Base-by-base conservation (phyloP, 37 sponge, comb jelly and placozoan genomes). In the Halichondria panicea region DNA sequence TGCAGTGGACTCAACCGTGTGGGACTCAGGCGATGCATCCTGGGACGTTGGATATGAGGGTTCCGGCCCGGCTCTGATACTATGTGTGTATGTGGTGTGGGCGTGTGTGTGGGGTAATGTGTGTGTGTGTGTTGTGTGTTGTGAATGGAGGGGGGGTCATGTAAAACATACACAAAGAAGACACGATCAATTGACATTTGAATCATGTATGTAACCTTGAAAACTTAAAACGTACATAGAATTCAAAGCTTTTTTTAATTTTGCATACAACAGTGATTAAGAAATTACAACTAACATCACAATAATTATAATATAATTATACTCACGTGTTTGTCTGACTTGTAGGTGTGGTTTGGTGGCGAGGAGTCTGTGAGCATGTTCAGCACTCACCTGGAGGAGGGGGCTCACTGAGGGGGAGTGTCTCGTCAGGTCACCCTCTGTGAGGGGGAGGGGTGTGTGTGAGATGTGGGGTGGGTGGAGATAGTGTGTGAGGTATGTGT, bases 51-150 rank as follows among this genome's bases (percentile, higher is more conserved):
- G 28, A 66, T 58, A 24, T 48, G 50, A 32, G 65, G 62, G 39
- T 83, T 83, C 38, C 46, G 54, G 55, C 78, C 78, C 6, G 83
- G 83, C 74, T 83, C 83, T 11, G 83, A 83, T 18, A 73, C 83
- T 83, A 69, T 0, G 44, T 68, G 44, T 12, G 35, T 63, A 61
- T 9, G 43, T 40, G 43, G 9, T 18, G 40, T 30, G 24, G 19
- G 63, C 11, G 63, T 61, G 63, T 22, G 63, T 61, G 19, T 22
- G 13, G 32, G 13, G 8, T 22, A 30, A 61, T 22, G 63, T n/a
- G 32, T 11, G 24, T 30, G 63, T 9, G 24, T 28, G 11, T n/a
- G 63, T 12, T 61, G 32, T 11, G 11, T n/a, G 24, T 28, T 61
- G 27, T 12, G 9, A 61, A 28, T 48, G 57, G 27, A 28, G 64